Base-by-base conservation (phyloP, 2,113 vertebrate genomes). In the Pristiophorus japonicus region DNA sequence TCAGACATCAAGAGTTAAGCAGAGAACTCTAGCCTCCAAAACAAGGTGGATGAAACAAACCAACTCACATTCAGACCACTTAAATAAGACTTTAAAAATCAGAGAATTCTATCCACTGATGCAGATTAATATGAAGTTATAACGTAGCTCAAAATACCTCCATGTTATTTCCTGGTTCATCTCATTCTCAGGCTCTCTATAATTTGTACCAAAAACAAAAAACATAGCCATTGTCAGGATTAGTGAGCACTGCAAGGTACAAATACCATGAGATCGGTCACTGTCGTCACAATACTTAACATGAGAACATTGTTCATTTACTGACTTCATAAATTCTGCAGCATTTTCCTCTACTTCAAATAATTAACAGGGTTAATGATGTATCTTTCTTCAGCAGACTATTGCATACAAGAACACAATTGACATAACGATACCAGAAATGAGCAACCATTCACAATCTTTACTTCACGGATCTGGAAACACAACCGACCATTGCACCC, bases 141-240 rank as follows among this genome's bases (percentile, higher is more conserved):
- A 95, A 95, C 3, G 93, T 1, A 84, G 27, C 66, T 94, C 51
- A 27, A 95, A 97, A 97, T 98, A 99, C 98, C 98, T 98, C 97
- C 97, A 96, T 96, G 96, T 97, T 97, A 97, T 97, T 96, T 97
- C 97, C 97, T 97, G 96, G 97, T 96, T 96, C 97, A 96, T 96
- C 97, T 98, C 97, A 97, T 97, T 97, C 97, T 97, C 97, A 97
- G 98, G 97, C 94, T 96, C 97, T 97, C 98, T 98, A 51, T 97
- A 98, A 97, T 96, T 96, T 97, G 97, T 96, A 96, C 95, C 95
- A 97, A 94, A 70, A 94, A 94, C n/a, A 67, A 94, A 42, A 94
- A 66, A 7, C 11, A 94, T 70, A 67, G 51, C 93, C 42, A 70
- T 94, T n/a, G 1, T 51, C 66, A 94, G 66, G 66, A 51, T 73